These are phyloP conservation scores for Eublepharis macularius DNA, from an alignment of 2,113 vertebrate species.

Conservation along the genomic window DNA sequence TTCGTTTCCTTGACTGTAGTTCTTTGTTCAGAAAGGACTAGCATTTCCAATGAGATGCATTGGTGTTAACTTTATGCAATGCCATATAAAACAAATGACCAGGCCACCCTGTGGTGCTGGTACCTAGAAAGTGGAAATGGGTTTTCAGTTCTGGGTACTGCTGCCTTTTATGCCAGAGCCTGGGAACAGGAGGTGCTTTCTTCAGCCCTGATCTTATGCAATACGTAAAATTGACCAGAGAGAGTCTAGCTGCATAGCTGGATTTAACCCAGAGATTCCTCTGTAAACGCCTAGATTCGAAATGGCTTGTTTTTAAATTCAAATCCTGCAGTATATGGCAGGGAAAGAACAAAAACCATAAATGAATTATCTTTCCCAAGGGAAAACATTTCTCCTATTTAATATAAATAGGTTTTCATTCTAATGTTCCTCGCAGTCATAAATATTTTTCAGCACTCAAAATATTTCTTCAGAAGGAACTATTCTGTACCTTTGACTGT, in stretches of 20 bases:
- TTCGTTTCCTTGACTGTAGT: not conserved
- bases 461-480: not conserved
- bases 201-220: not conserved
- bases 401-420: not conserved
- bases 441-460: not conserved
- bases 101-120: not conserved
- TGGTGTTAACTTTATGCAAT: not conserved
- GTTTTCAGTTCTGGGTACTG: not conserved
- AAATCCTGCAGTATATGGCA: not conserved
- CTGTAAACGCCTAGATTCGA: not conserved
- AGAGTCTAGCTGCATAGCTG: not conserved
- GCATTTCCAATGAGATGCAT: not conserved
- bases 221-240: not conserved
- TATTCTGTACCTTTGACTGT: not conserved
- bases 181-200: too few species aligned
- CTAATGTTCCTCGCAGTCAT: not conserved
- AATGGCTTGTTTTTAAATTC: rapidly evolving
- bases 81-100: not conserved
- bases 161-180: not conserved
- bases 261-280: not conserved
- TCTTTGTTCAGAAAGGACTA: not conserved
- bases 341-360: not conserved
- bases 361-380: not conserved
- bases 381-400: not conserved
- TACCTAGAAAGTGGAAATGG: not conserved